A percentile compares a stretch with the other conserved stretches of the same genome.
phyloP scores from a whole-genome alignment of 2,797 vertebrate genomes.

The Gymnothorax reevesii region DNA sequence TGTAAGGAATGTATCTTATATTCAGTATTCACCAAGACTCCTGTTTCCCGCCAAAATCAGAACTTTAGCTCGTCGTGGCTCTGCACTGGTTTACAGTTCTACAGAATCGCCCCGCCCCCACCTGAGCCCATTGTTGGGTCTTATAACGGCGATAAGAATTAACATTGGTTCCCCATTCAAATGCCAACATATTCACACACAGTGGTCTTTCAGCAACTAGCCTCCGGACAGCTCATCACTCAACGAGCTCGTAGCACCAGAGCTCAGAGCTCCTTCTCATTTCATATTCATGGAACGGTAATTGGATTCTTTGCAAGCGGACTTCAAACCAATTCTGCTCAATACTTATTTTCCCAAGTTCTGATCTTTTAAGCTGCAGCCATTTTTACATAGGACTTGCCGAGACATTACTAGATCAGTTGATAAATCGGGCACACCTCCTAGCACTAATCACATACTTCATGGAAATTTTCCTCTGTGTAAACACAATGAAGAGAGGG shows the following conservation, averaged over 20 bases:
- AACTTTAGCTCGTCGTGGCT: not conserved
- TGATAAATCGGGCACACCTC: not conserved
- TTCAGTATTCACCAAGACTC: not conserved
- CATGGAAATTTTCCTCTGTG: not conserved
- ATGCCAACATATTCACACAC: not conserved
- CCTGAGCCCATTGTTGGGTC: not conserved
- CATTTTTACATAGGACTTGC: not conserved
- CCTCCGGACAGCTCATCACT: not conserved
- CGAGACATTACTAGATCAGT: not conserved
- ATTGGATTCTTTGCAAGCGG: not conserved
- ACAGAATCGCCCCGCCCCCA: not conserved
- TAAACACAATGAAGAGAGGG: no score
- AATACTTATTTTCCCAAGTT: not conserved
- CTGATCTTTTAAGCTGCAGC: not conserved
- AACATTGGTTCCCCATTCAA: not conserved
- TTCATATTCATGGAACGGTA: conserved; percentile 18
- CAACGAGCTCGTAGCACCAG: not conserved
- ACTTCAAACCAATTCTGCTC: not conserved
- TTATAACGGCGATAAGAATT: not conserved
- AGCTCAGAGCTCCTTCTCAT: not conserved
- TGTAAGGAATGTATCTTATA: not conserved
- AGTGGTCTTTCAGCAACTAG: not conserved
- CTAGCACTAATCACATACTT: not conserved
- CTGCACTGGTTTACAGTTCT: not conserved
- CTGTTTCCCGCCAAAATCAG: not conserved